Evolutionary conservation across 2,113 vertebrate species (phyloP), one percentile per base, ranked within the genome.

Genomic region (Guaruba guarouba): DNA sequence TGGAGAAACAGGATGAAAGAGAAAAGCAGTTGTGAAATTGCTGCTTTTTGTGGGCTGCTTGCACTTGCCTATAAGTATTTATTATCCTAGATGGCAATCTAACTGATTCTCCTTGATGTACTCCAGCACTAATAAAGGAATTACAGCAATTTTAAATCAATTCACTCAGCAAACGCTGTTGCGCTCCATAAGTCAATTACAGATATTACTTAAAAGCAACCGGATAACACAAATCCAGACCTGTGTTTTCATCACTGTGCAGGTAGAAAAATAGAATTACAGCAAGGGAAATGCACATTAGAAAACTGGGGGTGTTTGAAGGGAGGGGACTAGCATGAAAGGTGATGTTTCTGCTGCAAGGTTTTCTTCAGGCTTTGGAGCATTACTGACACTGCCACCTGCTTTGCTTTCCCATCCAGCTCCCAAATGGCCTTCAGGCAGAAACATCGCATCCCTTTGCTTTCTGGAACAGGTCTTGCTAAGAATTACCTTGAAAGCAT

Each of bases 1-100:
- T 83, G 81, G 54, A 97, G 66, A 73, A 83, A 87, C 43, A 70
- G 81, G 90, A 91, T 25, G 18, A 70, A 92, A 87, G 67, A 80
- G 81, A 80, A 93, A 93, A 95, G 64, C 64, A 86, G 62, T 88
- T 92, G 80, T 86, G 92, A 87, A 95, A 93, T 91, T 84, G 80
- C 59, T 86, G 31, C 67, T 59, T 92, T 96, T 87, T 88, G 91
- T 93, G 81, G 81, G 78, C 68, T 95, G 68, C 44, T 89, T 90
- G 76, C 57, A 46, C 82, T 95, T 92, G 79, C 89, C 52, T 96
- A 2, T 43, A 95, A 93, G 90, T 82, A 95, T 97, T 95, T 96
- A 95, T 96, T 96, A 90, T 94, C 85, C 87, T 88, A 70, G 92
- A 96, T 94, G 46, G 87, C 74, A 97, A 97, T 97, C 81, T 96